Evolutionary conservation across 2,797 vertebrate species (phyloP).

Genomic region (Pantherophis vulpinus): DNA sequence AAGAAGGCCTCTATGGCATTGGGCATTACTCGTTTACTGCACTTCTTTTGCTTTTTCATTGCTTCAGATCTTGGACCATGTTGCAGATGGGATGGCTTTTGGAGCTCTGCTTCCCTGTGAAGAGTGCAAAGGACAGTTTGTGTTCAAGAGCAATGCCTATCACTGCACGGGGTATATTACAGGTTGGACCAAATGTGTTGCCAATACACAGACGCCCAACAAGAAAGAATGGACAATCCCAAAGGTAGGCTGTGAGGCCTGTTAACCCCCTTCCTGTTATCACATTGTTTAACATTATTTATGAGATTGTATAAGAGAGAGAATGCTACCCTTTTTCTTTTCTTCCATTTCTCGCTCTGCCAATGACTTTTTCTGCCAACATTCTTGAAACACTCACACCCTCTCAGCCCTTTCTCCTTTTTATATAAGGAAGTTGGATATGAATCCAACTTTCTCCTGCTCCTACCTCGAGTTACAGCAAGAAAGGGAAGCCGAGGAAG

Average conservation of each 20-base stretch:
- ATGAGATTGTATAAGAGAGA: neutral
- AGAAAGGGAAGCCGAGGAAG: neutral
- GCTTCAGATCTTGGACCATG: constrained; percentile 85
- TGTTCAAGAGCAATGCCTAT: constrained; percentile 90
- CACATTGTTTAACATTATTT: neutral
- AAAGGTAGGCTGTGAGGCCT: constrained; percentile 75
- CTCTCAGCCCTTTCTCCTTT: neutral
- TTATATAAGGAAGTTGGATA: neutral
- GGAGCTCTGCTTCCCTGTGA: constrained; percentile 87
- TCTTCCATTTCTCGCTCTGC: neutral
- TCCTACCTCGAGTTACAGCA: neutral
- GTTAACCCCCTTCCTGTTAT: neutral
- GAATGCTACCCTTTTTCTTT: neutral
- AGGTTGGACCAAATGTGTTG: constrained; percentile 96
- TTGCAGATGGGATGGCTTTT: constrained; percentile 92
- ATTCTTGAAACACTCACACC: neutral
- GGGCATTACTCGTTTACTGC: neutral
- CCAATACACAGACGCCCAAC: constrained; percentile 82
- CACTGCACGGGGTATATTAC: constrained; percentile 93
- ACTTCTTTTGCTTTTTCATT: constrained; percentile 25
- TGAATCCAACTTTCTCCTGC: neutral
- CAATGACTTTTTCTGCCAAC: neutral
- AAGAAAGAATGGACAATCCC: constrained; percentile 90
- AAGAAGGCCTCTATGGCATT: neutral
- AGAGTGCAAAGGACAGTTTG: constrained; percentile 88